phyloP scores from a whole-genome alignment of 2,888 invertebrate genomes.

The Phymatocera aterrima region DNA sequence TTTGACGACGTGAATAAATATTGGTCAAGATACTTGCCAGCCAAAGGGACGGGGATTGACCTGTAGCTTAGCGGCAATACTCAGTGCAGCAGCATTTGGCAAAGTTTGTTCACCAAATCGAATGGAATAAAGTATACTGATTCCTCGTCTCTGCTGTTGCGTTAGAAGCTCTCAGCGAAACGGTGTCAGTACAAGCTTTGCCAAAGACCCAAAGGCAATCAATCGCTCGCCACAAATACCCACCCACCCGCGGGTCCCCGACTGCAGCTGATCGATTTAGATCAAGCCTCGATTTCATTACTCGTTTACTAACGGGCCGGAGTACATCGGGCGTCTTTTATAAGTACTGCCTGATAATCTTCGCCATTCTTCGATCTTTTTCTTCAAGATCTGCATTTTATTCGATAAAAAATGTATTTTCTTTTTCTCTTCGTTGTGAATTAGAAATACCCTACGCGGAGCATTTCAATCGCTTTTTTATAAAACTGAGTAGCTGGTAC shows the following conservation, averaged over 20 bases:
- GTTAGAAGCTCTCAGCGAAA: conserved; percentile 60
- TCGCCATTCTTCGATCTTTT: not conserved
- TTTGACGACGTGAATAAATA: conserved; percentile 43
- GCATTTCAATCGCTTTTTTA: too few relatives aligned
- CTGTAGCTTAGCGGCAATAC: conserved; percentile 50
- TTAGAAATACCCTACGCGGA: too few relatives aligned
- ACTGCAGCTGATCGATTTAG: conserved; percentile 70
- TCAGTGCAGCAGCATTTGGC: conserved; percentile 58
- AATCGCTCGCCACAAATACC: conserved; percentile 65
- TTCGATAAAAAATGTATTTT: not conserved
- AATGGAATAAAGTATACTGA: conserved; percentile 53
- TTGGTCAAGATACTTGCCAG: conserved; percentile 45
- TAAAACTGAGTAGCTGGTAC: too few relatives aligned
- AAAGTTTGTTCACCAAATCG: conserved; percentile 55
- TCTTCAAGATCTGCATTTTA: not conserved
- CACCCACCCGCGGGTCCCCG: conserved; percentile 56
- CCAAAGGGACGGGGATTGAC: conserved; percentile 47
- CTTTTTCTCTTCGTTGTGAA: not conserved
- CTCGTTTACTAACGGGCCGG: conserved; percentile 49
- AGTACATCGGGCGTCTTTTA: conserved; percentile 38
- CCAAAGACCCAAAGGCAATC: conserved; percentile 69
- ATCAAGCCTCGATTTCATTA: conserved; percentile 69
- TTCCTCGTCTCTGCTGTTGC: conserved; percentile 39
- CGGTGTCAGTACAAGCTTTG: conserved; percentile 73
- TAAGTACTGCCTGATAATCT: not conserved